A percentile compares a stretch with the other conserved stretches of the same genome.
phyloP scores from a whole-genome alignment of 2,888 invertebrate species.

The Aspidiotus destructor region DNA sequence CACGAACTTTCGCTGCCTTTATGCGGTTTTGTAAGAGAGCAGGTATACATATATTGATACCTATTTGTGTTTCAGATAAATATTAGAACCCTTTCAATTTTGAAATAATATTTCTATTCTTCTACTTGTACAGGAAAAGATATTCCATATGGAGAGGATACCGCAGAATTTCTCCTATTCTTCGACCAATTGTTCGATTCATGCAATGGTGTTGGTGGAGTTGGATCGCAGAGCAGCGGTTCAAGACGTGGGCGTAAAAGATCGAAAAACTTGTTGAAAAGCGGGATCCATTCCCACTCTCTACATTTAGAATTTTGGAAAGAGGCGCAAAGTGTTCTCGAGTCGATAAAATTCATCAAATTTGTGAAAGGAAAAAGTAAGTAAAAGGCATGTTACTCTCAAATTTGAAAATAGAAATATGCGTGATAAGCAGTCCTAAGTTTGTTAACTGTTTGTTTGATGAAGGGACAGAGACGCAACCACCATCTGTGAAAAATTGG shows the following conservation, averaged over 20 bases:
- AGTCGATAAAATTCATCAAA: constrained; percentile 9
- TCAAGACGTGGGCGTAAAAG: too few relatives aligned
- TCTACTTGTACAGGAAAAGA: too few relatives aligned
- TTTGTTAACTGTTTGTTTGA: neutral
- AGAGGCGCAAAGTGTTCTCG: neutral
- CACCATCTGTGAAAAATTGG: constrained; percentile 2
- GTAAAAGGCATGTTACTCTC: neutral
- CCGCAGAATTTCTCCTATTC: constrained; percentile 21
- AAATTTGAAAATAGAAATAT: neutral
- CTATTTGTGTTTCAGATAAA: too few relatives aligned
- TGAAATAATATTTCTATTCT: too few relatives aligned
- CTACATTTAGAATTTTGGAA: constrained; percentile 16
- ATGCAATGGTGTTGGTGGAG: constrained; percentile 9
- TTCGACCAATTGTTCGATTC: constrained; percentile 21
- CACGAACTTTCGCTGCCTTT: constrained; percentile 1
- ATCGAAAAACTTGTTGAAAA: neutral
- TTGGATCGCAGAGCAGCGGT: neutral
- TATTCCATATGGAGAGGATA: too few relatives aligned
- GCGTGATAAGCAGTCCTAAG: neutral
- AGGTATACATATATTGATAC: neutral
- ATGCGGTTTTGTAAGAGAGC: neutral
- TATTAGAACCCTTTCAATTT: too few relatives aligned
- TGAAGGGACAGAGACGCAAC: neutral
- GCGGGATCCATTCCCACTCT: neutral
- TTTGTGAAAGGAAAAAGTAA: neutral